Base-by-base conservation (phyloP, 2,797 vertebrate genomes). In the Hozukius guyotensis region DNA sequence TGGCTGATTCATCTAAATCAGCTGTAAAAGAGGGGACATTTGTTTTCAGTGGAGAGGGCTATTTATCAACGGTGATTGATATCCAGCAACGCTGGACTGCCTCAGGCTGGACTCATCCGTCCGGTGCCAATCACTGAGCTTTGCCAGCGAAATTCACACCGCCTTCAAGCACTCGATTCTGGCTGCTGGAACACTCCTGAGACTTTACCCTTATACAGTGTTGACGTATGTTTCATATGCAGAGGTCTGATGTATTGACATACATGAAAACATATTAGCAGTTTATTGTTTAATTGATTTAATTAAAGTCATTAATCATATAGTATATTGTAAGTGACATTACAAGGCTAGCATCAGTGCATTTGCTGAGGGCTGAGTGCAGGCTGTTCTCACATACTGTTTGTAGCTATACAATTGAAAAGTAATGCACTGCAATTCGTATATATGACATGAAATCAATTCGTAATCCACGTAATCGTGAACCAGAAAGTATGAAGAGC, bases 31-130 rank as follows among this genome's bases (percentile, higher is more conserved):
- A 92, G 86, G 89, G 87, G 82, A 83, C 84, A 93, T 91, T 92
- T 92, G 90, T 92, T 93, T 87, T 88, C 82, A 77, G 82, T 9
- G 70, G 84, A 92, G 87, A 85, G 81, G 79, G 85, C 81, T 82
- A 92, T 93, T 93, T 86, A 94, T 94, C 91, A 93, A 69, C 68
- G 11, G 84, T 94, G 93, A 94, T 90, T 95, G 93, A 94, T 94
- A 89, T 89, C 83, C 89, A 81, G 68, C 85, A 85, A 88, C 86
- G 75, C 70, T 86, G 83, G 83, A 75, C 88, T 84, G 90, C 92
- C 89, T 87, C 75, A 1, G 90, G 91, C 93, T 86, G 79, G 72
- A 85, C 68, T 82, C 84, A 91, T 88, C 91, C 87, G 91, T 87
- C 91, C 76, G 57, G 38, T 88, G 91, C 90, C 92, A 94, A 90